Evolutionary conservation across 1,140 invertebrate genomes (phyloP).

Genomic region (Colletes gigas): DNA sequence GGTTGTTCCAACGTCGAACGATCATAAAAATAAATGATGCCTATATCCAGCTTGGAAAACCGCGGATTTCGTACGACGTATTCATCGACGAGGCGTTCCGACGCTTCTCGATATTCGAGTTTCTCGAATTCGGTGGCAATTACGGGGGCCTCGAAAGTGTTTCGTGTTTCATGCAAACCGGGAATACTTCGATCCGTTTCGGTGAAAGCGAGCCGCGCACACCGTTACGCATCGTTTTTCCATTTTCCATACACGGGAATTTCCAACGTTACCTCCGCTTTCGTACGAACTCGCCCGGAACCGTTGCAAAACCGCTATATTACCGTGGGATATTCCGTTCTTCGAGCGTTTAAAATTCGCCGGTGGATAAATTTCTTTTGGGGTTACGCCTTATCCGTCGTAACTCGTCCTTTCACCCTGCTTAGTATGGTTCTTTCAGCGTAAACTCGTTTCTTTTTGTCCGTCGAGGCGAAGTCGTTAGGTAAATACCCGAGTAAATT

Average conservation of each 20-base stretch:
- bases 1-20: neutral
- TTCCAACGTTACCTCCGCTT: too few relatives aligned
- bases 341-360: too few relatives aligned
- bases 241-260: neutral
- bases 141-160: neutral
- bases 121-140: neutral
- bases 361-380: too few relatives aligned
- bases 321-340: too few relatives aligned
- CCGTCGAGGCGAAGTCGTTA: too few relatives aligned
- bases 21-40: constrained; percentile 29
- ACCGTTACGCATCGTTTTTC: neutral
- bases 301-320: too few relatives aligned
- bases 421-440: too few relatives aligned
- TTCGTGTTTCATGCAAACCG: constrained; percentile 7
- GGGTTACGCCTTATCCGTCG: too few relatives aligned
- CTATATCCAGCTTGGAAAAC: neutral
- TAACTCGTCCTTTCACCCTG: too few relatives aligned
- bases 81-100: neutral
- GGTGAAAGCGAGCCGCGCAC: constrained; percentile 9
- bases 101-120: neutral
- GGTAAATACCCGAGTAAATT: too few relatives aligned
- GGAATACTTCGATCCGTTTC: neutral
- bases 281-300: too few relatives aligned
- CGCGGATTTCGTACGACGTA: constrained; percentile 9
- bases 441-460: too few relatives aligned